These are phyloP conservation scores for Caenorhabditis becei DNA, from an alignment of 2,888 invertebrate species.

Conservation along the genomic window DNA sequence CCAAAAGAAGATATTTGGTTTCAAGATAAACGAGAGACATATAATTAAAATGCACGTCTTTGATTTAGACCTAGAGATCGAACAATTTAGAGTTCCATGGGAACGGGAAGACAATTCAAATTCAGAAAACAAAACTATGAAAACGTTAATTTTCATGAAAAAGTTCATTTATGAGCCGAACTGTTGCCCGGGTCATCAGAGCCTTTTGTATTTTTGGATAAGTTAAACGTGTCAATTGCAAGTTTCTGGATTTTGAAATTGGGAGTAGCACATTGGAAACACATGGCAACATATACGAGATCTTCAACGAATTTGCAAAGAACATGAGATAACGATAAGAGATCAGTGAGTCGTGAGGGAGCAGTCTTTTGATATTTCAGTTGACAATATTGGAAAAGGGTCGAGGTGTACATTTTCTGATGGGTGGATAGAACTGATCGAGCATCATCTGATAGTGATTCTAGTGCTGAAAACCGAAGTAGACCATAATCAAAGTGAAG, in stretches of 20 bases:
- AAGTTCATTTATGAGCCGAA: too few species aligned
- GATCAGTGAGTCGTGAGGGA: constrained; percentile 13
- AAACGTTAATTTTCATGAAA: too few species aligned
- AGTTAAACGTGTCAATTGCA: neutral
- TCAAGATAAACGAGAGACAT: too few species aligned
- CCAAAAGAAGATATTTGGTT: too few species aligned
- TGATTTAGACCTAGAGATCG: too few species aligned
- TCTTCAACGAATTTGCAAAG: constrained; percentile 23
- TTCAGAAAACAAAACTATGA: too few species aligned
- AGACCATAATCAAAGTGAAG: too few species aligned
- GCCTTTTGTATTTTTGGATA: neutral
- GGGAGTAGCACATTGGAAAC: neutral
- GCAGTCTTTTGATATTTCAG: constrained; percentile 18
- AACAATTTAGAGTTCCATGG: too few species aligned
- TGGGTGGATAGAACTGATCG: constrained; percentile 4
- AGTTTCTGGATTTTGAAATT: neutral
- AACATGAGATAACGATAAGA: constrained; percentile 13
- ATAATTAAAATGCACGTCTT: too few species aligned
- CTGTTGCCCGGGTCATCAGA: too few species aligned
- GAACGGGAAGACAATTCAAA: too few species aligned
- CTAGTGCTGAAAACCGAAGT: neutral
- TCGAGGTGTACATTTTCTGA: constrained; percentile 13
- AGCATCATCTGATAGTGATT: neutral
- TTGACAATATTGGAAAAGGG: constrained; percentile 28
- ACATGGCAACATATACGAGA: constrained; percentile 26